phyloP scores from a whole-genome alignment of 2,888 invertebrate species.

The Sturmia bella region DNA sequence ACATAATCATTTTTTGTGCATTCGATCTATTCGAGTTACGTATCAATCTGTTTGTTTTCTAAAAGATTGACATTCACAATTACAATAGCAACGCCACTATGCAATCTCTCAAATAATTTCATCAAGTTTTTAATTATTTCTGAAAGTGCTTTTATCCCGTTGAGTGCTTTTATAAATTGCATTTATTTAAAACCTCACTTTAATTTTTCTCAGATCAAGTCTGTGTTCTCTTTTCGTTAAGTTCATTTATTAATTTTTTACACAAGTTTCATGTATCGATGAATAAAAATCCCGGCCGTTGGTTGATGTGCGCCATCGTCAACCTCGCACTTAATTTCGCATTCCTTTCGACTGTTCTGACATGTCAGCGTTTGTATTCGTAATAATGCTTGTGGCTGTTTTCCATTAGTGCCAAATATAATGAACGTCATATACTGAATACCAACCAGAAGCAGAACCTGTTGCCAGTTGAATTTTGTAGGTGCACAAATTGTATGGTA shows the following conservation, averaged over 20 bases:
- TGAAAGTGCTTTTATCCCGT: conserved; percentile 72
- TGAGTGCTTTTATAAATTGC: conserved; percentile 73
- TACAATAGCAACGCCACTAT: background rate
- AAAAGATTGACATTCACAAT: background rate
- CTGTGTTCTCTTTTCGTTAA: conserved; percentile 23
- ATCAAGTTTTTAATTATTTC: conserved; percentile 70
- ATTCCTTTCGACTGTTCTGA: background rate
- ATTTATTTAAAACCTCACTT: conserved; percentile 70
- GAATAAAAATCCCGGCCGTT: conserved; percentile 6
- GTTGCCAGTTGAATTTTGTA: conserved; percentile 16
- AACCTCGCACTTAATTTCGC: background rate
- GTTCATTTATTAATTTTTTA: conserved; percentile 41
- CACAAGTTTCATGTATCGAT: conserved; percentile 19
- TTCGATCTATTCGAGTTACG: too few species aligned
- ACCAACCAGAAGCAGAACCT: conserved; percentile 4
- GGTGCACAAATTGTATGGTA: conserved; percentile 3
- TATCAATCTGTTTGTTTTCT: too few species aligned
- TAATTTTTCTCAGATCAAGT: conserved; percentile 46
- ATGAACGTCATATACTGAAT: conserved; percentile 20
- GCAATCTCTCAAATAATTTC: conserved; percentile 65
- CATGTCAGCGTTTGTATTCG: background rate
- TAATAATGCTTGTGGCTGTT: conserved; percentile 60
- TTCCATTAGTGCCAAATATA: conserved; percentile 53
- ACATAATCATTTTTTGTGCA: too few species aligned
- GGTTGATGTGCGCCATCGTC: conserved; percentile 22